These are phyloP conservation scores for Podarcis lilfordi DNA, from an alignment of 2,797 vertebrate species.

Conservation along the genomic window DNA sequence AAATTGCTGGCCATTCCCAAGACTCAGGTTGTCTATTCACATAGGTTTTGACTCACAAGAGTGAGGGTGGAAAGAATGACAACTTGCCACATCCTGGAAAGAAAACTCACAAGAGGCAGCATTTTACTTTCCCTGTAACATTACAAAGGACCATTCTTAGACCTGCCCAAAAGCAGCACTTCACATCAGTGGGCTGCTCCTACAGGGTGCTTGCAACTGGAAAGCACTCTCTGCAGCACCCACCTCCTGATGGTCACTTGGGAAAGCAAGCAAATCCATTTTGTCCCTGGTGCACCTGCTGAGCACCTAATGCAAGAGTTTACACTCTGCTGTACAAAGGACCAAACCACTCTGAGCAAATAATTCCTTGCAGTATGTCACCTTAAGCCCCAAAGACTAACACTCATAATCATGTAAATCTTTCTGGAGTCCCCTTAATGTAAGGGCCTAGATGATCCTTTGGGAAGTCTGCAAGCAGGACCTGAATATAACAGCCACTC, in stretches of 20 bases:
- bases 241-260: neutral
- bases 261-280: neutral
- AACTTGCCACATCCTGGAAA: neutral
- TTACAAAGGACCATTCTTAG: neutral
- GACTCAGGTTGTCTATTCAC: neutral
- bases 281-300: too few relatives aligned
- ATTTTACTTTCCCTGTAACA: neutral
- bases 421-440: neutral
- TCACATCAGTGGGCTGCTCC: too few relatives aligned
- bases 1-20: neutral
- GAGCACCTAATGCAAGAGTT: neutral
- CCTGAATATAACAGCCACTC: too few relatives aligned
- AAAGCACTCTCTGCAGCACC: neutral
- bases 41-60: neutral
- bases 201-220: neutral
- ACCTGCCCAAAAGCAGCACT: neutral
- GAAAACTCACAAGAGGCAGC: neutral
- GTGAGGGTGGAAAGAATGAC: conserved; percentile 7
- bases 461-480: too few relatives aligned
- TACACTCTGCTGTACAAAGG: neutral
- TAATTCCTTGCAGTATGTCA: too few relatives aligned
- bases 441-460: too few relatives aligned
- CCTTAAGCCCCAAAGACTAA: neutral
- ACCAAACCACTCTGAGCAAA: neutral
- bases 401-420: neutral